Evolutionary conservation across 2,797 vertebrate genomes (phyloP), one percentile per base, ranked within the genome.

Genomic region (Sciurus carolinensis): DNA sequence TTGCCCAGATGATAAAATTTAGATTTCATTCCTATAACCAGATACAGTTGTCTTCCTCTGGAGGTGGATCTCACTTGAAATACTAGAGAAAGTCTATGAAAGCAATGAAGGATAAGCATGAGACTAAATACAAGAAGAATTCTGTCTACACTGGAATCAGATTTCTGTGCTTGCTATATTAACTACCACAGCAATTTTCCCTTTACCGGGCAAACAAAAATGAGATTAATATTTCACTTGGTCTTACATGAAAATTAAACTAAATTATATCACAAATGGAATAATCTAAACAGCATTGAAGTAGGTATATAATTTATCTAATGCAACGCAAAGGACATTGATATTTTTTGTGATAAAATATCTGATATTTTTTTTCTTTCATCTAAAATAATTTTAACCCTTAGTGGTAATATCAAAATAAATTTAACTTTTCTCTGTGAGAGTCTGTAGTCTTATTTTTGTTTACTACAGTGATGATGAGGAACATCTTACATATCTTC

Each of bases 351-450:
- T 39, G 36, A 59, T 87, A 20, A 75, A 73, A 77, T 93, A 26
- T 44, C 52, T 86, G 28, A 57, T 54, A 57, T 54, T 39, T 7
- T 39, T 66, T 79, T 64, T 66, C 20, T 39, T 44, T 80, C 39
- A 59, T 28, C 59, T 82, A 87, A 77, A 26, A 77, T 28, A 76
- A 33, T n/a, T 90, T 77, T 90, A 91, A 82, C 83, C 28, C 8
- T 66, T 87, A 24, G 4, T 95, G 33, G 18, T 50, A 64, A 64
- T 14, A 20, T 86, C 20, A 2, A 57, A 89, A 93, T 50, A 76
- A 54, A 84, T 72, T 91, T 91, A 79, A 36, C 8, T 54, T 84
- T 87, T 77, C 39, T 96, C 47, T 57, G n/a, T 73, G 66, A 87
- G 22, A 50, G 33, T 88, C 71, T 80, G 8, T 28, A 57, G 77